Evolutionary conservation across 2,113 vertebrate species (phyloP).

Genomic region (Neolamprologus modestus): DNA sequence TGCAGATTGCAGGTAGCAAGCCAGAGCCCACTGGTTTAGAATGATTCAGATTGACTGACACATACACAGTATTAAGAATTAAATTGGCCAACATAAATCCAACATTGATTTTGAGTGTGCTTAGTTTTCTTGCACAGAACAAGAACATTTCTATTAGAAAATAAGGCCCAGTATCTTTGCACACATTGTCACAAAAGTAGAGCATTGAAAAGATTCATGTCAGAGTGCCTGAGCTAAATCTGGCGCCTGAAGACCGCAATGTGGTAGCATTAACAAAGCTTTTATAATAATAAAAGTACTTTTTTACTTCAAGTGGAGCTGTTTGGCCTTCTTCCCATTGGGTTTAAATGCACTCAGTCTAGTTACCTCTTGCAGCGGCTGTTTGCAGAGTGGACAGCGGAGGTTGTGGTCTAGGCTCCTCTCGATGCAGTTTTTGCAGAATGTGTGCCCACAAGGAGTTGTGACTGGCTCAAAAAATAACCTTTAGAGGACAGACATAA

Average conservation of each 20-base stretch:
- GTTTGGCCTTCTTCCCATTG: background rate
- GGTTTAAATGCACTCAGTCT: background rate
- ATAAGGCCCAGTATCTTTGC: background rate
- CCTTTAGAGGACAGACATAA: slow-evolving; percentile 45
- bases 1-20: background rate
- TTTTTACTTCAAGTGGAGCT: background rate
- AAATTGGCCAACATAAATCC: background rate
- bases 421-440: slow-evolving; percentile 87
- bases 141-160: background rate
- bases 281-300: background rate
- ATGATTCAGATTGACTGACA: background rate
- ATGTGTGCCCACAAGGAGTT: slow-evolving; percentile 87
- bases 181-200: background rate
- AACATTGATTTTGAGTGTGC: background rate
- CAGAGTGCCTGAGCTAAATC: background rate
- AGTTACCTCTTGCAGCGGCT: slow-evolving; percentile 81
- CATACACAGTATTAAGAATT: background rate
- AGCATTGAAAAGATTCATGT: background rate
- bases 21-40: background rate
- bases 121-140: background rate
- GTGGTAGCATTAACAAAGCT: background rate
- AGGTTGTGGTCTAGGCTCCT: slow-evolving; percentile 87
- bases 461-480: slow-evolving; percentile 85
- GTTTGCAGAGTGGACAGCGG: slow-evolving; percentile 88
- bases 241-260: background rate